Conservation (phyloP, 2,888 invertebrate genomes). For the Nasonia oneida region DNA sequence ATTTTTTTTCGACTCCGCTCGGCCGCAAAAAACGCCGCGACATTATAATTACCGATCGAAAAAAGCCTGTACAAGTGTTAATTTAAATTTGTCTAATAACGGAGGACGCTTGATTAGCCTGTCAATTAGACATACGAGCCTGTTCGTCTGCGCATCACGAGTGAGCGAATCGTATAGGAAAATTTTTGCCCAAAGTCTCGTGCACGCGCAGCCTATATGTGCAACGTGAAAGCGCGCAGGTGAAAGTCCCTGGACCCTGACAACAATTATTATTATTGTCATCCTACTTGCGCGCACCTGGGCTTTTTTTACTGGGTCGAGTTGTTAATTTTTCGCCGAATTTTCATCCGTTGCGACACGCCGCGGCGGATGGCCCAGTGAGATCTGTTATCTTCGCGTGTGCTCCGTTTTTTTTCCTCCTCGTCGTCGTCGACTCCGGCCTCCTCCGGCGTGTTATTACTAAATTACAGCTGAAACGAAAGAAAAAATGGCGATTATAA, state of each 20-base stretch:
- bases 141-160: not conserved
- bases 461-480: too few species aligned
- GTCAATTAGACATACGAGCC: constrained; percentile 31
- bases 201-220: not conserved
- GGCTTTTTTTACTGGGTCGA: constrained; percentile 18
- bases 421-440: not conserved
- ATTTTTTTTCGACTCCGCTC: not conserved
- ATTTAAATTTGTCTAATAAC: constrained; percentile 14
- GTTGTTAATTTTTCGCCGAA: constrained; percentile 16
- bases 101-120: constrained; percentile 11
- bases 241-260: constrained; percentile 46
- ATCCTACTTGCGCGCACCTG: constrained; percentile 38
- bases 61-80: constrained; percentile 19
- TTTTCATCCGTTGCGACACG: not conserved
- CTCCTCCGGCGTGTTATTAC: too few species aligned
- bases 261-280: constrained; percentile 43
- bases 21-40: not conserved
- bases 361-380: not conserved
- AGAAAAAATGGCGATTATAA: not conserved
- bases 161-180: not conserved
- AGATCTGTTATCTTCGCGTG: constrained; percentile 10
- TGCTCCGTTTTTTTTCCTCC: not conserved
- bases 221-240: constrained; percentile 57
- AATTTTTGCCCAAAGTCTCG: not conserved
- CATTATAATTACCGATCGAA: constrained; percentile 17